Conservation (phyloP, 2,113 vertebrate species). For the Gasterosteus aculeatus region DNA sequence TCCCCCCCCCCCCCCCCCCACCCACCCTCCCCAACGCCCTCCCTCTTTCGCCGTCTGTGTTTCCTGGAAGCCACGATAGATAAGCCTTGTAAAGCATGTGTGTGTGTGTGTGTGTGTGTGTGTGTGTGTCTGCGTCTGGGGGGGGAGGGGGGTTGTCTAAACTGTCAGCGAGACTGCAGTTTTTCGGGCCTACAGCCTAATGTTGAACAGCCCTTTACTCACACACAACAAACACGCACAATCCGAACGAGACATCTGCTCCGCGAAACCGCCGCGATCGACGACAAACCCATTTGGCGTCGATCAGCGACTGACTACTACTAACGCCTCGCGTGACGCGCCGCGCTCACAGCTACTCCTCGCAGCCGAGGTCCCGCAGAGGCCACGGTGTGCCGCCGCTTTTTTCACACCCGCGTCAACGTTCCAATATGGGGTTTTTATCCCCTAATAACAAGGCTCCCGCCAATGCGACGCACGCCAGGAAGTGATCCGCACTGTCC, state of each 20-base stretch:
- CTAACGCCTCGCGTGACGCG: background rate
- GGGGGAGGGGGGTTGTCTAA: conserved; percentile 62
- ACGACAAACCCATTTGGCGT: conserved; percentile 33
- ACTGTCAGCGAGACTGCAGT: conserved; percentile 73
- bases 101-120: conserved; percentile 33
- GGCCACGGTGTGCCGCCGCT: background rate
- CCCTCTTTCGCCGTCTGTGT: conserved; percentile 48
- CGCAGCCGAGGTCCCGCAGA: background rate
- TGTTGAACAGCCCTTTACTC: conserved; percentile 67
- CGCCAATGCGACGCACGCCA: conserved; percentile 35
- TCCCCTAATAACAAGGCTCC: conserved; percentile 64
- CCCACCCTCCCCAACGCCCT: background rate
- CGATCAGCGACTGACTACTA: conserved; percentile 34
- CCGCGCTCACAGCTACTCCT: conserved; percentile 41
- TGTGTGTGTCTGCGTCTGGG: conserved; percentile 33
- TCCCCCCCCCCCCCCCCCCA: conserved; percentile 30
- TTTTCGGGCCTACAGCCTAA: conserved; percentile 72
- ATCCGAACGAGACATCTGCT: conserved; percentile 56
- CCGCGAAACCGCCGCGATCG: conserved; percentile 24
- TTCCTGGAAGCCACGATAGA: conserved; percentile 58
- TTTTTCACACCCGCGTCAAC: conserved; percentile 50
- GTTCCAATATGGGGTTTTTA: conserved; percentile 42
- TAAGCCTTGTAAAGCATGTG: conserved; percentile 56
- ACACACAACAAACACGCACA: conserved; percentile 51
- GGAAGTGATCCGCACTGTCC: conserved; percentile 68